Evolutionary conservation across 2,888 invertebrate genomes (phyloP).

Genomic region (Tenodera sinensis): DNA sequence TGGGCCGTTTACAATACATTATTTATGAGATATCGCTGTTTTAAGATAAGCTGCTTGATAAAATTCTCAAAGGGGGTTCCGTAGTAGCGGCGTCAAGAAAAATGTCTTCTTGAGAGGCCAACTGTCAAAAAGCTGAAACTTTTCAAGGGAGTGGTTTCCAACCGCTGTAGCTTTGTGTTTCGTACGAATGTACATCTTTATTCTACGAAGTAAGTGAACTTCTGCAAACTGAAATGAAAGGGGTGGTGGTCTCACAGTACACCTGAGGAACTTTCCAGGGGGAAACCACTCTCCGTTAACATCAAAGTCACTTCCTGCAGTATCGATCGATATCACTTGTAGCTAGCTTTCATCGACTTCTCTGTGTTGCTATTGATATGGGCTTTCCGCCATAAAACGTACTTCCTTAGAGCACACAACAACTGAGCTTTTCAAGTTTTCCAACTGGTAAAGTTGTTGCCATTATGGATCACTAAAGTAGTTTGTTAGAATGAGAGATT

Average conservation of each 20-base stretch:
- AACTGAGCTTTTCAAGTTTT: background rate
- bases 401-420: background rate
- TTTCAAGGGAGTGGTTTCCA: too few relatives aligned
- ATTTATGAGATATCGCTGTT: too few relatives aligned
- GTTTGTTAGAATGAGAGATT: too few relatives aligned
- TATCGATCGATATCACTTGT: background rate
- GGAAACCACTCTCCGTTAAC: background rate
- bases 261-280: background rate
- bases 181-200: background rate
- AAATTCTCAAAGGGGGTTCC: too few relatives aligned
- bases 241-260: background rate
- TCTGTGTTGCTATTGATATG: background rate
- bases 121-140: too few relatives aligned
- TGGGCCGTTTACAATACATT: too few relatives aligned
- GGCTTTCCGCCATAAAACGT: background rate
- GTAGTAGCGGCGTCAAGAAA: too few relatives aligned
- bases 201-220: background rate
- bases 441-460: too few relatives aligned
- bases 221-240: background rate
- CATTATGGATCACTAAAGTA: background rate
- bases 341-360: background rate
- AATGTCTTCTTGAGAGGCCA: too few relatives aligned
- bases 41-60: too few relatives aligned
- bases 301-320: background rate
- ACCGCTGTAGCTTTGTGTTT: background rate